These are phyloP conservation scores for Chloroceryle aenea DNA, from an alignment of 2,113 vertebrate species.

Conservation along the genomic window DNA sequence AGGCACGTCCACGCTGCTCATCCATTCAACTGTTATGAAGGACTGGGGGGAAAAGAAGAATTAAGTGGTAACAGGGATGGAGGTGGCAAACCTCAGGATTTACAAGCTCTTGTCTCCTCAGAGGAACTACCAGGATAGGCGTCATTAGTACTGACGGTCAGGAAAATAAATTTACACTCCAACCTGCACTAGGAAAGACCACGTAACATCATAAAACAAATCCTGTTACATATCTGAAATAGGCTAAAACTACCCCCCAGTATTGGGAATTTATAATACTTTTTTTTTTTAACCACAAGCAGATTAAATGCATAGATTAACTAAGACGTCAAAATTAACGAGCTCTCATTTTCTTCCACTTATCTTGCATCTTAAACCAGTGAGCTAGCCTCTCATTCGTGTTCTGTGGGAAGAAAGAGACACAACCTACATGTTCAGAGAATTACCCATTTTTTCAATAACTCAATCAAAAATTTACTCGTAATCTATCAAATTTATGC, in stretches of 20 bases:
- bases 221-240: not conserved
- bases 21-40: not conserved
- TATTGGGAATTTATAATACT: not conserved
- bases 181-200: not conserved
- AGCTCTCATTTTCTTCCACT: not conserved
- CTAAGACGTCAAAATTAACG: not conserved
- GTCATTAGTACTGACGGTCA: not conserved
- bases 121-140: not conserved
- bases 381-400: constrained; percentile 8
- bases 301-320: constrained; percentile 5
- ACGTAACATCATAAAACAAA: accelerated
- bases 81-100: not conserved
- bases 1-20: not conserved
- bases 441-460: not conserved
- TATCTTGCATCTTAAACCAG: constrained; percentile 26
- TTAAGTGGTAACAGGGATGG: not conserved
- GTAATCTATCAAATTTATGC: not conserved
- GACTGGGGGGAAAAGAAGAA: not conserved
- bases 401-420: constrained; percentile 17
- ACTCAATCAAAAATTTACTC: constrained; percentile 34
- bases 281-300: not conserved
- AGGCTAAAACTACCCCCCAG: not conserved
- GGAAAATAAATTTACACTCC: not conserved
- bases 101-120: accelerated
- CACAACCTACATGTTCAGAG: not conserved